Evolutionary conservation across 2,113 vertebrate species (phyloP).

Genomic region (Menura novaehollandiae): DNA sequence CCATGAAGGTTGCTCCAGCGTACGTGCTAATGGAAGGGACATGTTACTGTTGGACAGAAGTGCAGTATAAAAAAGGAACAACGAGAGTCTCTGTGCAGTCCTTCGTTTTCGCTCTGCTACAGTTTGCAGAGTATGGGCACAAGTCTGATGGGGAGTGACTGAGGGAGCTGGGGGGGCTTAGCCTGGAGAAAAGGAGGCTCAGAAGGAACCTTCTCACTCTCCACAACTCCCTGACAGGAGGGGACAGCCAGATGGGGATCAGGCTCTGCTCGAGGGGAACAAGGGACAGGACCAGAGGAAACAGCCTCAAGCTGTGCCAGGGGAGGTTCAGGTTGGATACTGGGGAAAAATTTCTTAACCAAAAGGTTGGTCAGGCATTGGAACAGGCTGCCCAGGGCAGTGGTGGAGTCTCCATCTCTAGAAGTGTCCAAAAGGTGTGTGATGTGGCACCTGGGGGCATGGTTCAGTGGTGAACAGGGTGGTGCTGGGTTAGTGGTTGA

Average conservation of each 20-base stretch:
- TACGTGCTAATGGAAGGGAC: neutral
- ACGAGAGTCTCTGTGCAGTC: neutral
- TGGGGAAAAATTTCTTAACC: neutral
- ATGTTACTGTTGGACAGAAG: neutral
- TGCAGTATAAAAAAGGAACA: neutral
- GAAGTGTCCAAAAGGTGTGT: neutral
- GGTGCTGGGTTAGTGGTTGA: neutral
- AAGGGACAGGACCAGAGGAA: neutral
- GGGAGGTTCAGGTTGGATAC: neutral
- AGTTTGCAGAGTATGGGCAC: neutral
- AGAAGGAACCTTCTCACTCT: neutral
- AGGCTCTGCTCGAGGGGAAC: neutral
- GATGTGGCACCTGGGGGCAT: neutral
- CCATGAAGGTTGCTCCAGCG: neutral
- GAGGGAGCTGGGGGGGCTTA: neutral
- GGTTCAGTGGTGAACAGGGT: neutral
- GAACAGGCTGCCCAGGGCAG: neutral
- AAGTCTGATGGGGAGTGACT: neutral
- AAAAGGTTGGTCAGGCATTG: neutral
- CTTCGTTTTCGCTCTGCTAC: neutral
- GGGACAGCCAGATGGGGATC: neutral
- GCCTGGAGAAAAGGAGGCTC: neutral
- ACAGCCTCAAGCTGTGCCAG: neutral
- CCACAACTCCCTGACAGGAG: neutral
- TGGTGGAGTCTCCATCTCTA: neutral